Conservation (phyloP, 2,797 vertebrate genomes). For the Austrolebias charrua region DNA sequence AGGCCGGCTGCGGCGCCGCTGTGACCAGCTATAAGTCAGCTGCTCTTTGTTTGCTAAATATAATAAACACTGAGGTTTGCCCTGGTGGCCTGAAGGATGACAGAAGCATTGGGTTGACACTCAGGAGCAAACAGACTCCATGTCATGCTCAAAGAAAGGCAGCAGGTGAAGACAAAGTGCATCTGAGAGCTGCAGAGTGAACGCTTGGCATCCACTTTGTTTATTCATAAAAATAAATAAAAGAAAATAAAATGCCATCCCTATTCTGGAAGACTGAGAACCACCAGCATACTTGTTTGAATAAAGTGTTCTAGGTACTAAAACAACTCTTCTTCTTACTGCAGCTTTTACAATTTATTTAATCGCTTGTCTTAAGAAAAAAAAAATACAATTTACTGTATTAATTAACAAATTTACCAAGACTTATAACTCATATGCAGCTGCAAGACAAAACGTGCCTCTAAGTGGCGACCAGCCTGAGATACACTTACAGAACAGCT, state of each 20-base stretch:
- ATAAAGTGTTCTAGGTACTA: too few relatives aligned
- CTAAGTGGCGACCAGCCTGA: background rate
- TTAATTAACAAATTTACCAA: too few relatives aligned
- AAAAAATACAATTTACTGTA: too few relatives aligned
- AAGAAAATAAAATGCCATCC: too few relatives aligned
- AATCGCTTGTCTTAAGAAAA: too few relatives aligned
- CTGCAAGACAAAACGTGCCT: background rate
- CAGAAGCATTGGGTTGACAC: slow-evolving; percentile 24
- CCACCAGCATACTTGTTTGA: too few relatives aligned
- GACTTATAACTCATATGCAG: too few relatives aligned
- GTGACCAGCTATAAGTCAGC: slow-evolving; percentile 27
- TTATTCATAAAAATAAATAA: too few relatives aligned
- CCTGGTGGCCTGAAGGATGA: slow-evolving; percentile 29
- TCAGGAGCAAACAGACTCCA: slow-evolving; percentile 1
- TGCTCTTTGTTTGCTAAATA: slow-evolving; percentile 50
- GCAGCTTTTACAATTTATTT: background rate
- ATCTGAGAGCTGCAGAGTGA: background rate
- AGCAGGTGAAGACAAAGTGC: background rate
- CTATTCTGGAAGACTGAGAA: too few relatives aligned
- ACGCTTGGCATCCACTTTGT: too few relatives aligned
- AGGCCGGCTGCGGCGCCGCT: slow-evolving; percentile 17
- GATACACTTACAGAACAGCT: background rate
- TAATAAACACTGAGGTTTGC: slow-evolving; percentile 43
- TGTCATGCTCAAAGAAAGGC: background rate
- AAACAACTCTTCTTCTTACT: background rate